Evolutionary conservation across 1,140 invertebrate species (phyloP).

Genomic region (Hesperophylax magnus): DNA sequence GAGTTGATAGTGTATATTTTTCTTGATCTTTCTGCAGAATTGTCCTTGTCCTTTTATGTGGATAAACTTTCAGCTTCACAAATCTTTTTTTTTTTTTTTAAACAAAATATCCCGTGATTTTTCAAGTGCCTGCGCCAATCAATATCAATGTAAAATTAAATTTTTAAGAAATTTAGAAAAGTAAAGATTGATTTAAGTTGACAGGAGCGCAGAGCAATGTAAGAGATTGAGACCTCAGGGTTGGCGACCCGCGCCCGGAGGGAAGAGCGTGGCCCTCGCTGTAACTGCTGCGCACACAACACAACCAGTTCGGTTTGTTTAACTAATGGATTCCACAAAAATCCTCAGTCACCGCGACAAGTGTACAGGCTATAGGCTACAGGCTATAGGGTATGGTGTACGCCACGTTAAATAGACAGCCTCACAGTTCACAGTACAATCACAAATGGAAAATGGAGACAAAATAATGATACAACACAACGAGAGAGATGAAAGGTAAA

Average conservation of each 20-base stretch:
- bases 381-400: conserved; percentile 29
- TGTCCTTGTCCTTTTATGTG: too few relatives aligned
- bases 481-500: conserved; percentile 52
- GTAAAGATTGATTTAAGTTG: too few relatives aligned
- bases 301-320: conserved; percentile 56
- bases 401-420: conserved; percentile 47
- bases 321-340: conserved; percentile 59
- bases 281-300: conserved; percentile 56
- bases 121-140: too few relatives aligned
- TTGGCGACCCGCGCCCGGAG: conserved; percentile 12
- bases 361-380: conserved; percentile 17
- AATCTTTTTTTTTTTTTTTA: too few relatives aligned
- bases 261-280: conserved; percentile 49
- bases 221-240: background rate
- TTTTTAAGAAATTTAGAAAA: too few relatives aligned
- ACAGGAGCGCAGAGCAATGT: too few relatives aligned
- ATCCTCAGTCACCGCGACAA: conserved; percentile 47
- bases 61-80: too few relatives aligned
- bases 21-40: too few relatives aligned
- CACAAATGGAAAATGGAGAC: conserved; percentile 48
- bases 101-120: too few relatives aligned
- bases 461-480: conserved; percentile 47
- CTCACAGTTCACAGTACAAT: conserved; percentile 27
- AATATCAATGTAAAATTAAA: too few relatives aligned
- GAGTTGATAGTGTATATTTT: too few relatives aligned